Percentiles rank a stretch among this genome's conserved stretches.
Conservation (phyloP, 2,888 invertebrate species). For the Congeria kusceri region DNA sequence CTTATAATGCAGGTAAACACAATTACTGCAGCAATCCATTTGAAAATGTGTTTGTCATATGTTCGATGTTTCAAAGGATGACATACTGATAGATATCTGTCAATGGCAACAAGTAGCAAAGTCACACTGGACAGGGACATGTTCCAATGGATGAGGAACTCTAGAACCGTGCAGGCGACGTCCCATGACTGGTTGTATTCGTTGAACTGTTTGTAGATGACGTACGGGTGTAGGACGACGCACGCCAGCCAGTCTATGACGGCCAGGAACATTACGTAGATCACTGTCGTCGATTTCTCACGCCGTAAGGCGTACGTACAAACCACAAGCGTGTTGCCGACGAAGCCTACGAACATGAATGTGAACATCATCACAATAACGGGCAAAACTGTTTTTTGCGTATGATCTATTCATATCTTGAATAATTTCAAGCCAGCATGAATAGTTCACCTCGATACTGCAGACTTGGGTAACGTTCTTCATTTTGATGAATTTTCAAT, state of each 20-base stretch:
- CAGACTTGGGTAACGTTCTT: no score
- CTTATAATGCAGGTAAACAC: conserved; percentile 36
- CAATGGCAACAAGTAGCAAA: conserved; percentile 61
- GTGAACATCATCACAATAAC: conserved; percentile 64
- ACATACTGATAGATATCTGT: conserved; percentile 67
- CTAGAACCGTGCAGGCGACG: conserved; percentile 61
- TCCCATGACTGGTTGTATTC: conserved; percentile 59
- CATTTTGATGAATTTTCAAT: no score
- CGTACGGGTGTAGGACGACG: conserved; percentile 63
- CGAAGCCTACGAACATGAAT: conserved; percentile 50
- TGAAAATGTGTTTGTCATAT: conserved; percentile 41
- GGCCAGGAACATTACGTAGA: conserved; percentile 63
- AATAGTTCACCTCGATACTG: no score
- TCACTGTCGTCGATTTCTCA: conserved; percentile 50
- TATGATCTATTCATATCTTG: no score
- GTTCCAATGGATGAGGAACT: conserved; percentile 63
- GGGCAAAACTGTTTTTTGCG: no score
- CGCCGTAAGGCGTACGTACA: conserved; percentile 47
- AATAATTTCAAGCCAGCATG: no score
- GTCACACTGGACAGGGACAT: conserved; percentile 48
- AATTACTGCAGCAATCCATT: conserved; percentile 25
- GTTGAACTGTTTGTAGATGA: conserved; percentile 61
- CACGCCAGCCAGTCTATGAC: conserved; percentile 64
- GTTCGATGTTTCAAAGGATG: conserved; percentile 58
- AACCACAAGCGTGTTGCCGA: conserved; percentile 67